These are phyloP conservation scores for Callitettix versicolor DNA, from an alignment of 1,140 invertebrate genomes.

Conservation along the genomic window DNA sequence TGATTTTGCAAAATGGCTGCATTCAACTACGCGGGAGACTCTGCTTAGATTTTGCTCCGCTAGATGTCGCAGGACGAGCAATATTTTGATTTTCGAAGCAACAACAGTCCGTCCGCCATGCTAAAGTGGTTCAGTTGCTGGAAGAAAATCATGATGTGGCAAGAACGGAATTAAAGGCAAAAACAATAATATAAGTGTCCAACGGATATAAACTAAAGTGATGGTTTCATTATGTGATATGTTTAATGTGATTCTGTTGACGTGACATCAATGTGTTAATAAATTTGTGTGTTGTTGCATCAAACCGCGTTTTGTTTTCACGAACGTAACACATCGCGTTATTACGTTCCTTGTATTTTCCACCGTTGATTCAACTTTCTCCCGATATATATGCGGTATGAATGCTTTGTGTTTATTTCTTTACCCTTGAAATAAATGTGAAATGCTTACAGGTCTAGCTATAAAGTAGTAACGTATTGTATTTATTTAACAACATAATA, in stretches of 20 bases:
- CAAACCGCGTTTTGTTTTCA: constrained; percentile 16
- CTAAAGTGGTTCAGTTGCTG: constrained; percentile 39
- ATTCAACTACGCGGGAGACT: constrained; percentile 13
- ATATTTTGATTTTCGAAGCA: constrained; percentile 19
- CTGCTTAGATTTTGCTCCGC: constrained; percentile 4
- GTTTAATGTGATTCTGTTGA: constrained; percentile 2
- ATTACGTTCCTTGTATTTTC: constrained; percentile 12
- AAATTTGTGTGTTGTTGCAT: background rate
- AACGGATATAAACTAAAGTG: constrained; percentile 1
- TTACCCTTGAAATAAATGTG: no score
- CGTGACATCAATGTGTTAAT: constrained; percentile 8
- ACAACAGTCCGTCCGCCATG: constrained; percentile 34
- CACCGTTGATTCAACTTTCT: background rate
- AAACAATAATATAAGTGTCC: constrained; percentile 3
- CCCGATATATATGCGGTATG: constrained; percentile 3
- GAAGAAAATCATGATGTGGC: constrained; percentile 42
- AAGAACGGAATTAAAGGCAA: constrained; percentile 25
- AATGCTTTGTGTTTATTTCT: background rate
- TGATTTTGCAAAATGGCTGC: constrained; percentile 6
- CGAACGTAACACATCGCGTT: constrained; percentile 17
- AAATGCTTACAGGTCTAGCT: no score
- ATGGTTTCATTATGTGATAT: constrained; percentile 13
- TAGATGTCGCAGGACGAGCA: constrained; percentile 3
- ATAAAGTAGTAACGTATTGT: no score
- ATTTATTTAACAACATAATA: no score